Percentiles rank a stretch among this genome's conserved stretches.
Evolutionary conservation across 2,888 invertebrate species (phyloP).

Genomic region (Parapristionchus giblindavisi): DNA sequence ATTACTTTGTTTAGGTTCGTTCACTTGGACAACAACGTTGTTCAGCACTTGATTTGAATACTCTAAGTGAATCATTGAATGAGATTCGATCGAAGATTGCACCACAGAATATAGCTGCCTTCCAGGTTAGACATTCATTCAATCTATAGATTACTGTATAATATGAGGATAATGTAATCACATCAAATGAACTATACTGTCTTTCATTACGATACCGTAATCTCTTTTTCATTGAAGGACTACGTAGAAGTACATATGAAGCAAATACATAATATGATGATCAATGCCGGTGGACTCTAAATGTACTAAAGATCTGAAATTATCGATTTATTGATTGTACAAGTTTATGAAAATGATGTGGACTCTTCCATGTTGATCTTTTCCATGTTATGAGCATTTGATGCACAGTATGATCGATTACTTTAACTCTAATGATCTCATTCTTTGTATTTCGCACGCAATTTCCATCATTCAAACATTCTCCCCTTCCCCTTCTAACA

Average conservation of each 20-base stretch:
- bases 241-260: conserved; percentile 69
- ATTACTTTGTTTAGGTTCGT: conserved; percentile 55
- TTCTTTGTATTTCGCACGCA: too few species aligned
- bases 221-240: conserved; percentile 57
- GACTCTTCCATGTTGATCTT: too few species aligned
- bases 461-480: too few species aligned
- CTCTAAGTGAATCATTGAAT: conserved; percentile 61
- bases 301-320: too few species aligned
- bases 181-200: not conserved
- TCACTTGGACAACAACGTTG: conserved; percentile 58
- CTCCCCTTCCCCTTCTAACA: too few species aligned
- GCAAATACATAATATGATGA: conserved; percentile 64
- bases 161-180: too few species aligned
- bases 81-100: conserved; percentile 54
- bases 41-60: conserved; percentile 58
- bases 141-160: too few species aligned
- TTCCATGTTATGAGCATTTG: too few species aligned
- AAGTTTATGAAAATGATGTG: too few species aligned
- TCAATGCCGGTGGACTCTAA: conserved; percentile 28
- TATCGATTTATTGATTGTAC: too few species aligned
- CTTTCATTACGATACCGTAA: not conserved
- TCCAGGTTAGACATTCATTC: conserved; percentile 42
- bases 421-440: too few species aligned
- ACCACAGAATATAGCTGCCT: conserved; percentile 29
- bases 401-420: too few species aligned